Base-by-base conservation (phyloP, 2,888 invertebrate species). In the Odontocerum albicorne region DNA sequence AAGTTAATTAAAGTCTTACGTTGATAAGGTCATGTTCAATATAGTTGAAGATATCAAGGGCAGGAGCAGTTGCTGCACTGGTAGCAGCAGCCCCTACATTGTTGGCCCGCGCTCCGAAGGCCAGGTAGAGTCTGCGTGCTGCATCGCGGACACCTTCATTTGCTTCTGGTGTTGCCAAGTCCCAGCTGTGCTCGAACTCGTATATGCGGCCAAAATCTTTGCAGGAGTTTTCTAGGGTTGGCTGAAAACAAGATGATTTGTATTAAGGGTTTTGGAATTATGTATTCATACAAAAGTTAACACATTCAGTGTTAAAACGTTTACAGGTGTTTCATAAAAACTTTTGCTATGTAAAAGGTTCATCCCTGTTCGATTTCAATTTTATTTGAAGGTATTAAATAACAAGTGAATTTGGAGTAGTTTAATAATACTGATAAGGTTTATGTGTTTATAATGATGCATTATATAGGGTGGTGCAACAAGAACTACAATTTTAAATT, bases 21-120 rank as follows among this genome's bases (percentile, higher is more conserved):
- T 31, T 15, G 19, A 38, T 8, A n/a, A 58, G 43, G 12, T 55
- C 40, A 1, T 4, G 2, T 31, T 49, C 15, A 31, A 60, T 49
- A 3, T 17, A 17, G 31, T 35, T 17, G 46, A 60, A n/a, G 43
- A 60, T 55, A 32, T 15, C 8, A 8, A 38, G 4, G 17, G 57
- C 52, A 22, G 49, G 40, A 6, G 8, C 32, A n/a, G 60, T 60
- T 16, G 58, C 52, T 31, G 60, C 60, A 38, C 52, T 53, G 45
- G 57, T 53, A 15, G 53, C 60, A 7, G 60, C 60, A 40, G 60
- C 60, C 42, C 60, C 60, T 16, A 58, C 55, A 32, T 60, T 57
- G 57, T 60, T 60, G 38, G 52, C 39, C 38, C 55, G 44, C 33
- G 60, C 35, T 2, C 16, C 39, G 49, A 54, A 52, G n/a, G 57